Conservation (phyloP, 2,888 invertebrate genomes). For the Eubasilissa splendida region DNA sequence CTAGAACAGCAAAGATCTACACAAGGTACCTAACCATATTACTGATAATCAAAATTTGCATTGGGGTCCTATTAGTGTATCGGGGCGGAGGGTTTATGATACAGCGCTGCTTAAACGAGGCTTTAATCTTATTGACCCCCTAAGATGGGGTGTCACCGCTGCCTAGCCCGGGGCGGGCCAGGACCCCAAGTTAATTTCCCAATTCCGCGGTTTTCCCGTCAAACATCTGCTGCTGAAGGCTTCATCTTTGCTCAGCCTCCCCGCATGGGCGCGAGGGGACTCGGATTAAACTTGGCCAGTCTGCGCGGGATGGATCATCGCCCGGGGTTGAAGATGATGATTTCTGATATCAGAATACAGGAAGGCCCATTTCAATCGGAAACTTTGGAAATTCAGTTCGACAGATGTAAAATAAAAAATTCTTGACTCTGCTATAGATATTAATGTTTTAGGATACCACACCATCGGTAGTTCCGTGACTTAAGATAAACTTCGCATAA, state of each 20-base stretch:
- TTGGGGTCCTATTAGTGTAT: neutral
- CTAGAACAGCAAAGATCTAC: too few relatives aligned
- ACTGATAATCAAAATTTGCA: neutral
- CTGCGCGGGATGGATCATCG: slow-evolving; percentile 44
- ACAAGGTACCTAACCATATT: too few relatives aligned
- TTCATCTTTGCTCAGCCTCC: slow-evolving; percentile 49
- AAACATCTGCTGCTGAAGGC: slow-evolving; percentile 58
- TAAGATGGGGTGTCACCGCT: neutral
- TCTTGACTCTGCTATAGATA: neutral
- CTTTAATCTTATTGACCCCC: slow-evolving; percentile 36
- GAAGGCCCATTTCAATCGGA: neutral
- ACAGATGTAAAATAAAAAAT: neutral
- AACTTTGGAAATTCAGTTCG: too few relatives aligned
- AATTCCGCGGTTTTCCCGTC: slow-evolving; percentile 57
- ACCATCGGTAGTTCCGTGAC: too few relatives aligned
- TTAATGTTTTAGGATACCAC: too few relatives aligned
- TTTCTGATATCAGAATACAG: slow-evolving; percentile 10
- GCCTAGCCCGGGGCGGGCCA: slow-evolving; percentile 43
- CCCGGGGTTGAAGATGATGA: slow-evolving; percentile 14
- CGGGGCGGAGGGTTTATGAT: neutral
- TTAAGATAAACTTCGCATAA: too few relatives aligned
- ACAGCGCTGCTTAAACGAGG: slow-evolving; percentile 7
- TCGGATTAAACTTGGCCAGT: slow-evolving; percentile 51
- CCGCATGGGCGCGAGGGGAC: slow-evolving; percentile 28
- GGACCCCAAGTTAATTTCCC: slow-evolving; percentile 58